Percentiles rank a stretch among this genome's conserved stretches.
These are phyloP conservation scores for Macaca nemestrina DNA, from an alignment of 2,113 vertebrate genomes.

Conservation along the genomic window DNA sequence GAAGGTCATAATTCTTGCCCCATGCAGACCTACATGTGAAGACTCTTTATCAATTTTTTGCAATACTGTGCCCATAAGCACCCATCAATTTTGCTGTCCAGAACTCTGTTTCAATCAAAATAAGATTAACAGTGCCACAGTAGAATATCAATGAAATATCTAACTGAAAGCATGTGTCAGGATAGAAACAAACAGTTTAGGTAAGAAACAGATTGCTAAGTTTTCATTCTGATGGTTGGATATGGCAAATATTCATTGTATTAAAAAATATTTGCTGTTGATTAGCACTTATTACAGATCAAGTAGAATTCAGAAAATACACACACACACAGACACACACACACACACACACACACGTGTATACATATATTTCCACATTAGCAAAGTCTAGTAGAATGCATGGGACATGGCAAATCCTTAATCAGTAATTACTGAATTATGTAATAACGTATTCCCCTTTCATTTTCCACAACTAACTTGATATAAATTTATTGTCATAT, in stretches of 20 bases:
- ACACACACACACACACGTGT: not conserved
- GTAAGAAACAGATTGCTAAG: slow-evolving; percentile 5
- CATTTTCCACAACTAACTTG: not conserved
- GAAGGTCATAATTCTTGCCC: slow-evolving; percentile 39
- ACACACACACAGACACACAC: not conserved
- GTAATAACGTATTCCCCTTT: not conserved
- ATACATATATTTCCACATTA: not conserved
- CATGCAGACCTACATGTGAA: not conserved
- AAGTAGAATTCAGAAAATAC: slow-evolving; percentile 33
- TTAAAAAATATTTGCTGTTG: not conserved
- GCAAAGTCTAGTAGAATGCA: not conserved
- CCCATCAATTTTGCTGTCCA: slow-evolving; percentile 61
- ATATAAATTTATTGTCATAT: not conserved
- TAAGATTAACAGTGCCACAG: slow-evolving; percentile 51
- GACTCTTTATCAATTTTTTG: slow-evolving; percentile 7
- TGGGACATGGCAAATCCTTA: not conserved
- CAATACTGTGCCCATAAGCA: not conserved
- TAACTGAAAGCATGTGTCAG: slow-evolving; percentile 12
- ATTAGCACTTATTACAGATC: not conserved
- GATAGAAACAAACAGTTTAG: slow-evolving; percentile 30
- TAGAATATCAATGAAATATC: slow-evolving; percentile 57
- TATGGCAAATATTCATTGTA: slow-evolving; percentile 4
- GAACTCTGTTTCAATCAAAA: slow-evolving; percentile 56
- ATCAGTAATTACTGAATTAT: not conserved
- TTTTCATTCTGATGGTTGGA: not conserved